Evolutionary conservation across 2,113 vertebrate genomes (phyloP).

Genomic region (Scartelaos histophorus): DNA sequence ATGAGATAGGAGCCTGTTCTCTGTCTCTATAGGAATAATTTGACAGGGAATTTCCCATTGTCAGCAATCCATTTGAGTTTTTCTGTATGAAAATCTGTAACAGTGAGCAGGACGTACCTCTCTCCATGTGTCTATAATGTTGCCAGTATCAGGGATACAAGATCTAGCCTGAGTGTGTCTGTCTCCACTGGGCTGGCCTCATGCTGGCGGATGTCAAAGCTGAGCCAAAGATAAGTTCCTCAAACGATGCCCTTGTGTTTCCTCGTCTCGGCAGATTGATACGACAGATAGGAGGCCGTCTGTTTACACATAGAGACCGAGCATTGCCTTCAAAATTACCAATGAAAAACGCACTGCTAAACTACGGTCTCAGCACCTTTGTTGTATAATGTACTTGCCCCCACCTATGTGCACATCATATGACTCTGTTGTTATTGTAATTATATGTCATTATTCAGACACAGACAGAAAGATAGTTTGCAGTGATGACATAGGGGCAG

Average conservation of each 20-base stretch:
- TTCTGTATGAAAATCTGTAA: constrained; percentile 24
- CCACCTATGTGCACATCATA: constrained; percentile 36
- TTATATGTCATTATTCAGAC: constrained; percentile 72
- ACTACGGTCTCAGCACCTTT: constrained; percentile 24
- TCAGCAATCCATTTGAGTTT: constrained; percentile 36
- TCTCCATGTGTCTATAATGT: constrained; percentile 17
- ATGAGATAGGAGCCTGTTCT: constrained; percentile 16
- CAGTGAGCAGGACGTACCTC: constrained; percentile 36
- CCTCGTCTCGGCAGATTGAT: constrained; percentile 72
- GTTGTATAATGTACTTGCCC: constrained; percentile 9
- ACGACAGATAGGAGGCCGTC: constrained; percentile 64
- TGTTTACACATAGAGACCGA: constrained; percentile 28
- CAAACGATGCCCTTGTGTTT: constrained; percentile 76
- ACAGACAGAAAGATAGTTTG: constrained; percentile 66
- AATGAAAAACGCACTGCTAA: neutral
- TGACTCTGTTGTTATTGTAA: constrained; percentile 68
- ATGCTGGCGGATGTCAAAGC: constrained; percentile 76
- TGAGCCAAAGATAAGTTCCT: constrained; percentile 72
- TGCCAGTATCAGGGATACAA: neutral
- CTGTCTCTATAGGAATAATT: constrained; percentile 21
- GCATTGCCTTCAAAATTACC: neutral
- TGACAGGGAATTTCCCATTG: constrained; percentile 46
- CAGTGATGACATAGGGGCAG: constrained; percentile 68
- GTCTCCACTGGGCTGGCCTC: constrained; percentile 60
- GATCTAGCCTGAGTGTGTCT: constrained; percentile 69